These are phyloP conservation scores for Heliconius hewitsoni DNA, from an alignment of 1,140 invertebrate genomes.

Conservation along the genomic window DNA sequence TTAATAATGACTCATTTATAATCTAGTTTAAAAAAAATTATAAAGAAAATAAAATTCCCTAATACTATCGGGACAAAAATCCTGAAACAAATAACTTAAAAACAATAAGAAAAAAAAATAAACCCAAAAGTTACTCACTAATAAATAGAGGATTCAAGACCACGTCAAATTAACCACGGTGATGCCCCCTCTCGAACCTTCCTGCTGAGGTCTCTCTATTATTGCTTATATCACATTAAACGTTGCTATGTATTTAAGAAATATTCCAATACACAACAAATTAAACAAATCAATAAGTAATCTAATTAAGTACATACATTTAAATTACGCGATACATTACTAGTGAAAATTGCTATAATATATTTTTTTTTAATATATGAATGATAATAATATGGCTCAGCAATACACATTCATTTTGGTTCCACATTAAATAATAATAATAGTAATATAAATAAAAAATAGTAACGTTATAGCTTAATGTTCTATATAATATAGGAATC, in stretches of 20 bases:
- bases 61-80: slow-evolving; percentile 81
- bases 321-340: slow-evolving; percentile 58
- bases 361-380: slow-evolving; percentile 50
- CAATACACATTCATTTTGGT: slow-evolving; percentile 49
- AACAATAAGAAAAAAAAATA: slow-evolving; percentile 80
- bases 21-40: slow-evolving; percentile 60
- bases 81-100: slow-evolving; percentile 81
- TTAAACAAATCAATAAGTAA: slow-evolving; percentile 74
- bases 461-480: slow-evolving; percentile 30
- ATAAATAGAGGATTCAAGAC: slow-evolving; percentile 78
- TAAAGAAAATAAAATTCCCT: slow-evolving; percentile 81
- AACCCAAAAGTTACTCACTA: slow-evolving; percentile 80
- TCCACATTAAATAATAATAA: slow-evolving; percentile 29
- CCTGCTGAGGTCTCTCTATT: slow-evolving; percentile 58
- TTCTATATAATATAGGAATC: slow-evolving; percentile 39
- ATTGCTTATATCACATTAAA: slow-evolving; percentile 79
- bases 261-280: slow-evolving; percentile 70
- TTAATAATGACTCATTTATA: slow-evolving; percentile 69
- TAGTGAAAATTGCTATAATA: slow-evolving; percentile 59
- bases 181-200: slow-evolving; percentile 32
- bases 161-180: slow-evolving; percentile 59
- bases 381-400: slow-evolving; percentile 71
- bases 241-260: slow-evolving; percentile 68
- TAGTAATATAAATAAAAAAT: slow-evolving; percentile 35
- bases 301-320: slow-evolving; percentile 80